Percentiles rank a stretch among this genome's conserved stretches.
Evolutionary conservation across 1,140 invertebrate genomes (phyloP).

Genomic region (Eriocheir sinensis): DNA sequence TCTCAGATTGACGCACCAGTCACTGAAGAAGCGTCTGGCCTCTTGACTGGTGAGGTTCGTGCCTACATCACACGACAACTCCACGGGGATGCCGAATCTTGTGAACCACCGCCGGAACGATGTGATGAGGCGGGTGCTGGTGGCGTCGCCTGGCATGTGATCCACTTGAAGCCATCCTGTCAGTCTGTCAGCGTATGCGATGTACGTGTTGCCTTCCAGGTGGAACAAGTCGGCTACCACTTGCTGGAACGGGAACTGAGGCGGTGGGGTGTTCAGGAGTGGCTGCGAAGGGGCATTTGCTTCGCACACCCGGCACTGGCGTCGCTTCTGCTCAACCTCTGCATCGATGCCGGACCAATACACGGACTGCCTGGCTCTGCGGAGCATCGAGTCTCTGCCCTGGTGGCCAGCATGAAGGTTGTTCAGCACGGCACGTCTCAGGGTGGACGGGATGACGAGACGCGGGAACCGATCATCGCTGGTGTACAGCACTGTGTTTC

Average conservation of each 20-base stretch:
- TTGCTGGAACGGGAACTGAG: slow-evolving; percentile 36
- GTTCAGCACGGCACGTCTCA: neutral
- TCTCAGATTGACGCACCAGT: neutral
- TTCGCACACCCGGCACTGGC: neutral
- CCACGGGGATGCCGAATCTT: slow-evolving; percentile 26
- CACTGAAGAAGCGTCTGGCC: neutral
- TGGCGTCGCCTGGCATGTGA: neutral
- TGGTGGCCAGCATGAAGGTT: neutral
- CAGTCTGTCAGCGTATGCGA: neutral
- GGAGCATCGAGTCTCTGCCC: neutral
- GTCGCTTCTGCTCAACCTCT: neutral
- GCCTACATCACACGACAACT: slow-evolving; percentile 8
- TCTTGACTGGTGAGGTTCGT: slow-evolving; percentile 39
- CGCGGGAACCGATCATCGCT: neutral
- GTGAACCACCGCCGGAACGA: neutral
- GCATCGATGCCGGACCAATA: neutral
- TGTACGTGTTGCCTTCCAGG: slow-evolving; percentile 11
- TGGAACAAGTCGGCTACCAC: slow-evolving; percentile 38
- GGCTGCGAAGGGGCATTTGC: neutral
- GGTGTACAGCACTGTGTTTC: neutral
- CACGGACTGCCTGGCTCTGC: neutral
- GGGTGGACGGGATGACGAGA: neutral
- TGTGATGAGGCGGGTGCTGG: neutral
- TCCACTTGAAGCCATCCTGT: neutral
- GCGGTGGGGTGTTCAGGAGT: neutral